Evolutionary conservation across 2,888 invertebrate genomes (phyloP).

Genomic region (Amblyjoppa fuscipennis): DNA sequence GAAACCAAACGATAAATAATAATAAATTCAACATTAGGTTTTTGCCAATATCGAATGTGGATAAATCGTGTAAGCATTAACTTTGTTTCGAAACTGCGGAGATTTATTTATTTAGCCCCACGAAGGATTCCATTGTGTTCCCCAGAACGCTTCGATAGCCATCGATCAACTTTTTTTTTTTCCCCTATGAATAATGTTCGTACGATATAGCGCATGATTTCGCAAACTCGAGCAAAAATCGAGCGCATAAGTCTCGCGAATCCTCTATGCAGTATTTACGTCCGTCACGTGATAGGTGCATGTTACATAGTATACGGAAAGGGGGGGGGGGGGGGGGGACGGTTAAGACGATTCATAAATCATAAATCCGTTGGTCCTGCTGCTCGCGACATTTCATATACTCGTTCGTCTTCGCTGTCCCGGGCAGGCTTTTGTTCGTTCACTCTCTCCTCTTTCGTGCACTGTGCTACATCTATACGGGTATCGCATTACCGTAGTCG

Average conservation of each 20-base stretch:
- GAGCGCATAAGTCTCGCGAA: conserved; percentile 38
- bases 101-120: background rate
- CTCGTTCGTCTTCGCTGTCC: conserved; percentile 67
- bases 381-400: conserved; percentile 67
- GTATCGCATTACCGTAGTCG: background rate
- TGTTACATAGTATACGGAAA: background rate
- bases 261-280: conserved; percentile 15
- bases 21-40: background rate
- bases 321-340: conserved; percentile 1
- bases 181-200: conserved; percentile 14
- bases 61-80: background rate
- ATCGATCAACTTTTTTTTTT: background rate
- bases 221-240: conserved; percentile 12
- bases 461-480: background rate
- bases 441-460: conserved; percentile 20
- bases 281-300: conserved; percentile 2
- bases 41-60: background rate
- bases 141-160: background rate
- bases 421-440: conserved; percentile 56
- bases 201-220: background rate
- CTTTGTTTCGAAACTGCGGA: background rate
- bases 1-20: background rate
- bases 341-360: conserved; percentile 65
- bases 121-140: background rate
- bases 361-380: conserved; percentile 61